A percentile compares a stretch with the other conserved stretches of the same genome.
Evolutionary conservation across 1,140 invertebrate species (phyloP).

Genomic region (Lordiphosa stackelbergi): DNA sequence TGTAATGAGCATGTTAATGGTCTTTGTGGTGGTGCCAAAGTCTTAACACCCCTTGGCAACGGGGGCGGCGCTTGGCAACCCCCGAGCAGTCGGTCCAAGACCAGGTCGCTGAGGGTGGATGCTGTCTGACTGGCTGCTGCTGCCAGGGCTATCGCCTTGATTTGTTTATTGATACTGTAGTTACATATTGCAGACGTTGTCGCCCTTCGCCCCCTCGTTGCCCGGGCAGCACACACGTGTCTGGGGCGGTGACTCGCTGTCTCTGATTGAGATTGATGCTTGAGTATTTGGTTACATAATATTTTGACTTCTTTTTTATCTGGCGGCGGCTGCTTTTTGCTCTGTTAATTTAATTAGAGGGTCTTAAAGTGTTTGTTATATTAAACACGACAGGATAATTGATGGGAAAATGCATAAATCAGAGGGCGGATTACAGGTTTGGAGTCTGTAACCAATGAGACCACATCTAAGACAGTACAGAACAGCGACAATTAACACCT

Average conservation of each 20-base stretch:
- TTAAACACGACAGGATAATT: slow-evolving; percentile 16
- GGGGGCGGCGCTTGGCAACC: slow-evolving; percentile 63
- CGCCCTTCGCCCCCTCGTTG: slow-evolving; percentile 26
- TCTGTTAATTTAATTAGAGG: slow-evolving; percentile 61
- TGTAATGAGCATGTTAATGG: slow-evolving; percentile 64
- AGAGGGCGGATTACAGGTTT: too few relatives aligned
- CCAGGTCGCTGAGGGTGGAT: slow-evolving; percentile 40
- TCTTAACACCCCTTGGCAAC: slow-evolving; percentile 51
- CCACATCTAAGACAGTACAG: too few relatives aligned
- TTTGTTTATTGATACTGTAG: slow-evolving; percentile 64
- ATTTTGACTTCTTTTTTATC: slow-evolving; percentile 70
- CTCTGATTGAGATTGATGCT: slow-evolving; percentile 52
- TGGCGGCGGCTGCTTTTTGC: slow-evolving; percentile 18
- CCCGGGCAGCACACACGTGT: slow-evolving; percentile 59
- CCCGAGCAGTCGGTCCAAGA: not conserved
- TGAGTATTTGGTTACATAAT: slow-evolving; percentile 64
- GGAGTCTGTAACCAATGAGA: too few relatives aligned
- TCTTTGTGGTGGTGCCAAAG: slow-evolving; percentile 11
- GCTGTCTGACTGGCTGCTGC: slow-evolving; percentile 44
- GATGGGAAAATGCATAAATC: not conserved
- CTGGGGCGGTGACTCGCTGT: slow-evolving; percentile 36
- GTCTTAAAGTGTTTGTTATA: slow-evolving; percentile 41
- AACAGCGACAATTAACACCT: too few relatives aligned
- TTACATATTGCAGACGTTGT: slow-evolving; percentile 47
- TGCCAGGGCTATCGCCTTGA: slow-evolving; percentile 28